phyloP scores from a whole-genome alignment of 2,113 vertebrate species.

The Trogon surrucura region DNA sequence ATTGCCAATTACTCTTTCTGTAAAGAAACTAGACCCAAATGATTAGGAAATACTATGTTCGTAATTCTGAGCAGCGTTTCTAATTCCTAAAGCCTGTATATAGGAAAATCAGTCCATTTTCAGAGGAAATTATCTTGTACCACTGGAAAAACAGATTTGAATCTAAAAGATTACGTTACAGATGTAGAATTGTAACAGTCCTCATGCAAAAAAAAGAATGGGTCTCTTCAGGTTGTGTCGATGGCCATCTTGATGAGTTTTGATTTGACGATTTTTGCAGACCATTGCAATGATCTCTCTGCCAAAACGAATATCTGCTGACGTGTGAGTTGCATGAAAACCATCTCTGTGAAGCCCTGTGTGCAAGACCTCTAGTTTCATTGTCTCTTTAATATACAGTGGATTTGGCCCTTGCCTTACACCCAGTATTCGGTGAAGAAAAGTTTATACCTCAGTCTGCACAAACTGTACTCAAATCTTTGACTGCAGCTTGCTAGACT shows the following conservation, averaged over 20 bases:
- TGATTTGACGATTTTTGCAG: neutral
- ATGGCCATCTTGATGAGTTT: neutral
- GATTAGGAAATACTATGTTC: neutral
- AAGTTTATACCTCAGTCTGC: neutral
- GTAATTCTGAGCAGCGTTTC: neutral
- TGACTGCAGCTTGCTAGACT: neutral
- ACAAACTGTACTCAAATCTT: neutral
- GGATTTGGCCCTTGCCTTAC: neutral
- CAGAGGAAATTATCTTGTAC: neutral
- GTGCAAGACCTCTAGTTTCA: neutral
- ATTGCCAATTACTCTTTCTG: constrained; percentile 22
- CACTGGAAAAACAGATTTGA: neutral
- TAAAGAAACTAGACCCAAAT: neutral
- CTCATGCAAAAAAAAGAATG: neutral
- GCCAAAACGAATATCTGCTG: neutral
- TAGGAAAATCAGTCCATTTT: neutral
- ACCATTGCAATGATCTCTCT: neutral
- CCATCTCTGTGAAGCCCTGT: neutral
- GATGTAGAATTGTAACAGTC: neutral
- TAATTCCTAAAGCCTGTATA: neutral
- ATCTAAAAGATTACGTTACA: neutral
- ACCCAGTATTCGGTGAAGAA: neutral
- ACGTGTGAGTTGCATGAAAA: neutral
- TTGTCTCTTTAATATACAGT: neutral
- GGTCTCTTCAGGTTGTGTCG: neutral